Percentiles rank a stretch among this genome's conserved stretches.
Evolutionary conservation across 2,888 invertebrate genomes (phyloP).

Genomic region (Chloroclysta siterata): DNA sequence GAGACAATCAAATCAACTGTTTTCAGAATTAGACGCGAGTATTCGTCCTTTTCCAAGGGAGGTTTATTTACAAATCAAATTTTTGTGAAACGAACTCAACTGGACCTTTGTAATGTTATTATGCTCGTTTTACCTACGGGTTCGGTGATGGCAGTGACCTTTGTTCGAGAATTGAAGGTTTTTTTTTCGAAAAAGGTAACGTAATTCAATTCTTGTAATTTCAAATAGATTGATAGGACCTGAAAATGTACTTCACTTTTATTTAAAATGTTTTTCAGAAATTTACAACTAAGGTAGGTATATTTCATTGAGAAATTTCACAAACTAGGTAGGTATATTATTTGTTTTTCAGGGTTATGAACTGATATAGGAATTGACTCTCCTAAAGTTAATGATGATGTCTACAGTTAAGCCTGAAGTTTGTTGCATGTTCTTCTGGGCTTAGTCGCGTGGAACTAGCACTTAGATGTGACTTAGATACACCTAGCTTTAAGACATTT

Average conservation of each 20-base stretch:
- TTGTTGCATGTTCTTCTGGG: too few species aligned
- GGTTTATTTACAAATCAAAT: slow-evolving; percentile 67
- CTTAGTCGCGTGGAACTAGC: too few species aligned
- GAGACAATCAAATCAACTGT: slow-evolving; percentile 63
- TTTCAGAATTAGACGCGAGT: slow-evolving; percentile 56
- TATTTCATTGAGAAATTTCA: too few species aligned
- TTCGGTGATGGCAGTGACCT: slow-evolving; percentile 41
- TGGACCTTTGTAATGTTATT: slow-evolving; percentile 53
- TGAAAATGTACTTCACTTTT: slow-evolving; percentile 1
- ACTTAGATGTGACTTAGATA: too few species aligned
- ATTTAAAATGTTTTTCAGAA: too few species aligned
- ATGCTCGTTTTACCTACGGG: slow-evolving; percentile 52
- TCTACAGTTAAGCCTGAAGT: too few species aligned
- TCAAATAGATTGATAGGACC: slow-evolving; percentile 8
- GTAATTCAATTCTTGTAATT: slow-evolving; percentile 14
- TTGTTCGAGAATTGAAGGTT: slow-evolving; percentile 9
- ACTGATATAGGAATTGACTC: too few species aligned
- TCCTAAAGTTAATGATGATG: too few species aligned
- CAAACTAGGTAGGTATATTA: too few species aligned
- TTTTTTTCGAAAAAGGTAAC: slow-evolving; percentile 8
- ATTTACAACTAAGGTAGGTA: too few species aligned
- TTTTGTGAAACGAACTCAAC: slow-evolving; percentile 54
- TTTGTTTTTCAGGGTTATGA: too few species aligned
- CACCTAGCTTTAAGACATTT: too few species aligned
- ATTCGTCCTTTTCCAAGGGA: slow-evolving; percentile 49